Percentiles rank a stretch among this genome's conserved stretches.
Evolutionary conservation across 1,140 invertebrate genomes (phyloP).

Genomic region (Odontomachus brunneus): DNA sequence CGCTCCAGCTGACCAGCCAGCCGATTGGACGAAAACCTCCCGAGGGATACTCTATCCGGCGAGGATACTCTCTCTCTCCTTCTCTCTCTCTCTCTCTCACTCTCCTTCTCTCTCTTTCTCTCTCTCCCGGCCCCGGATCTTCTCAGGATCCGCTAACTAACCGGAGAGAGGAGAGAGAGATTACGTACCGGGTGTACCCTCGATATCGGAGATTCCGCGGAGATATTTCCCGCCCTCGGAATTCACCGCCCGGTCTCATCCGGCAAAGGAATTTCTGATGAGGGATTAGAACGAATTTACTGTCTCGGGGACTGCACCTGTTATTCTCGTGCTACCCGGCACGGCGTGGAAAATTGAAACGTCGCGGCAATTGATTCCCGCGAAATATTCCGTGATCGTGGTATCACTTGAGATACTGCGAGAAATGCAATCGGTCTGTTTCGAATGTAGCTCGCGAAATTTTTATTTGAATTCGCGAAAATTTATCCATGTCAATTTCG

Average conservation of each 20-base stretch:
- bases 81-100: not conserved
- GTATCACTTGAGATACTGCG: not conserved
- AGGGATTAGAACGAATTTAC: conserved; percentile 73
- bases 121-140: conserved; percentile 73
- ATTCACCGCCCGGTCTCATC: conserved; percentile 66
- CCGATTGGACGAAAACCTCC: conserved; percentile 83
- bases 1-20: conserved; percentile 81
- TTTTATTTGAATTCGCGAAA: not conserved
- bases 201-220: conserved; percentile 60
- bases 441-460: not conserved
- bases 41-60: conserved; percentile 82
- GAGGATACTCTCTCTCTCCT: conserved; percentile 69
- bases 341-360: conserved; percentile 28
- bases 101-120: too few species aligned
- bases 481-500: not conserved
- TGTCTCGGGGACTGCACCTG: conserved; percentile 55
- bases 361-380: conserved; percentile 64
- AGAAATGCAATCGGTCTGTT: not conserved
- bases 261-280: conserved; percentile 69
- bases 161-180: conserved; percentile 79
- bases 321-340: conserved; percentile 59
- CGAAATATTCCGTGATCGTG: conserved; percentile 1
- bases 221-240: conserved; percentile 53
- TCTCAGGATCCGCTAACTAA: conserved; percentile 83
- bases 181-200: conserved; percentile 81